phyloP scores from a whole-genome alignment of 2,113 vertebrate species.

The Pholis gunnellus region DNA sequence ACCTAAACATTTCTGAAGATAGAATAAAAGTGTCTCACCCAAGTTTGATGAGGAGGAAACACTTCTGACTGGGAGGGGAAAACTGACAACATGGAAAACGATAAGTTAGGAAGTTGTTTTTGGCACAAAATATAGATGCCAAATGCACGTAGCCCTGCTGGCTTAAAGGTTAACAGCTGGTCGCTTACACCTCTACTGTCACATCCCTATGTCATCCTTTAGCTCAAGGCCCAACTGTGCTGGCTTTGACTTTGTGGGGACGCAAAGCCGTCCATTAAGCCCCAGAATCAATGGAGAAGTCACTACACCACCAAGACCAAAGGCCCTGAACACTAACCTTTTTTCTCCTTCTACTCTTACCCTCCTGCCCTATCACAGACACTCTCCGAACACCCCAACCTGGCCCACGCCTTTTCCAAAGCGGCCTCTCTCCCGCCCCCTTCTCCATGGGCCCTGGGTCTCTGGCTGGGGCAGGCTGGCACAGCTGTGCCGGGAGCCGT shows the following conservation, averaged over 20 bases:
- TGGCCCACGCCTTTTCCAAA: constrained; percentile 43
- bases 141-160: constrained; percentile 18
- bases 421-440: constrained; percentile 44
- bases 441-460: constrained; percentile 72
- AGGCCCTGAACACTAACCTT: constrained; percentile 34
- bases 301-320: constrained; percentile 47
- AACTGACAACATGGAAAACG: not conserved
- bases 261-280: constrained; percentile 19
- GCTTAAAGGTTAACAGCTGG: constrained; percentile 48
- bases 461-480: constrained; percentile 87
- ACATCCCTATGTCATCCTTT: constrained; percentile 1
- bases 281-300: constrained; percentile 36
- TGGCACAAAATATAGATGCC: not conserved
- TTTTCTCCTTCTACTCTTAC: constrained; percentile 21
- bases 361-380: constrained; percentile 34
- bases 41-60: not conserved
- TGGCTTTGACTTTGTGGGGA: constrained; percentile 26
- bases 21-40: not conserved
- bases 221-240: constrained; percentile 31
- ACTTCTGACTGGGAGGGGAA: not conserved
- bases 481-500: constrained; percentile 97
- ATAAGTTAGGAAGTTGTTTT: constrained; percentile 8
- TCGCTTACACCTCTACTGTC: constrained; percentile 23
- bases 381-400: constrained; percentile 43
- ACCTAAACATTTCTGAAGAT: constrained; percentile 13